Base-by-base conservation (phyloP, 1,140 invertebrate genomes). In the Leucophenga varia region DNA sequence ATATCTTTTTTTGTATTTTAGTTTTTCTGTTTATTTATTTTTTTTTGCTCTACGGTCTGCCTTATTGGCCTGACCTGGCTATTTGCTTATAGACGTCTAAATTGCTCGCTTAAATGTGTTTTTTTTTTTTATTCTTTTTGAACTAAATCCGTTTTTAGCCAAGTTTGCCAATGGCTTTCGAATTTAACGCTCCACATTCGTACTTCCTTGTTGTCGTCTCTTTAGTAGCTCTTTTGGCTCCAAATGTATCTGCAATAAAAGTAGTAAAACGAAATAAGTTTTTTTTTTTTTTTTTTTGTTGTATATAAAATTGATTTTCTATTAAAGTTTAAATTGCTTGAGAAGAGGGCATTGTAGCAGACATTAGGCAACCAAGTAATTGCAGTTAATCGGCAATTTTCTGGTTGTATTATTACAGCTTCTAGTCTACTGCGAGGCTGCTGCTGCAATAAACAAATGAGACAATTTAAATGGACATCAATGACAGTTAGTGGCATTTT, bases 311-410 rank as follows among this genome's bases (percentile, higher is more conserved):
- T 67, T 63, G 63, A 67, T 67, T 67, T 67, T 67, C 59, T 64
- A 63, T 67, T 67, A 67, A 56, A 67, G 63, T 67, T 65, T 47
- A 67, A 63, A 63, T 54, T 67, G 59, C 63, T 59, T 65, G 48
- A 56, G 59, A 25, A 10, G 5, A 25, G 22, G 5, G 22, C 22
- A 10, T n/a, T n/a, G n/a, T n/a, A n/a, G n/a, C n/a, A n/a, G n/a
- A n/a, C n/a, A n/a, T n/a, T n/a, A n/a, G n/a, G n/a, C n/a, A n/a
- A n/a, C n/a, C n/a, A n/a, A n/a, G 22, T 6, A 25, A 25, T 25
- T 25, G 22, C 22, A 25, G 22, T 25, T 25, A 25, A 25, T 25
- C 22, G 22, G 5, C 22, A 25, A 10, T 25, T 25, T 25, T n/a
- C n/a, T n/a, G n/a, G n/a, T n/a, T n/a, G n/a, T n/a, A n/a, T n/a